phyloP scores from a whole-genome alignment of 2,113 vertebrate genomes.

The Eupsittula cactorum region DNA sequence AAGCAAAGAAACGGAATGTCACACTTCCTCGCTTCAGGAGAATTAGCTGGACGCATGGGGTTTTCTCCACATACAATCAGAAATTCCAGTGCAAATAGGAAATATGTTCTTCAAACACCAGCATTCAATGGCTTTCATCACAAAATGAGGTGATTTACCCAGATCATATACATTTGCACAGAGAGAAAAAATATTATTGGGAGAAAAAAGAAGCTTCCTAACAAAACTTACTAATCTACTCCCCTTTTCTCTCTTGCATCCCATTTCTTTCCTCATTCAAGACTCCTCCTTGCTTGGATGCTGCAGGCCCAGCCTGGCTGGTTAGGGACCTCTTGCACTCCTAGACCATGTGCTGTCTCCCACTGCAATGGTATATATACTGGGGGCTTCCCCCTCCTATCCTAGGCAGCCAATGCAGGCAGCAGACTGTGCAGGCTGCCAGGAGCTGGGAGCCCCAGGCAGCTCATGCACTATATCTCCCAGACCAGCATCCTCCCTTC shows the following conservation, averaged over 20 bases:
- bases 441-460: fast-evolving
- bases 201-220: neutral
- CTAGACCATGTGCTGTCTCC: neutral
- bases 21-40: neutral
- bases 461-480: fast-evolving
- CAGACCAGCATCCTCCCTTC: neutral
- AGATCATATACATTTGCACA: neutral
- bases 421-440: neutral
- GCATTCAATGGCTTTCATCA: neutral
- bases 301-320: neutral
- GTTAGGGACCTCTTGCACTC: neutral
- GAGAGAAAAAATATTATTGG: neutral
- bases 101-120: neutral
- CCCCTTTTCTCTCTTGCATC: neutral
- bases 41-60: neutral
- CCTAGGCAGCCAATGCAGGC: neutral
- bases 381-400: neutral
- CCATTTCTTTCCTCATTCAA: neutral
- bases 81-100: neutral
- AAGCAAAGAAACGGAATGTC: neutral
- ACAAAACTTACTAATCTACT: neutral
- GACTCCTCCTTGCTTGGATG: neutral
- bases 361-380: fast-evolving
- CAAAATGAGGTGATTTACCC: neutral
- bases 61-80: neutral